These are phyloP conservation scores for Elanus axillaris DNA, from an alignment of 2,113 vertebrate species.

Conservation along the genomic window DNA sequence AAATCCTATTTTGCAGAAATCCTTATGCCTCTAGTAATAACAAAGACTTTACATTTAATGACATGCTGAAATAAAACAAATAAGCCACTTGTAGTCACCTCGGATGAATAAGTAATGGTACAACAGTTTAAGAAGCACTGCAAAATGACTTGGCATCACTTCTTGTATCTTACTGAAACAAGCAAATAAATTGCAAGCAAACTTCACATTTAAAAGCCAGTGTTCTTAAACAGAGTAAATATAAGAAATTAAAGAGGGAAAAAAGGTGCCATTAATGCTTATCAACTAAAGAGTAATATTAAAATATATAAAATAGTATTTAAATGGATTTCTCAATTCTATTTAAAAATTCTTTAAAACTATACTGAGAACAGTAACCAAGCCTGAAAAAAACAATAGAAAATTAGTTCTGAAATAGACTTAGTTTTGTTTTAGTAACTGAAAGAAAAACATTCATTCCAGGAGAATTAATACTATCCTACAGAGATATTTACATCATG, in stretches of 20 bases:
- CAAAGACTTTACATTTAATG: not conserved
- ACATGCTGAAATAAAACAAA: not conserved
- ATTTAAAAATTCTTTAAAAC: not conserved
- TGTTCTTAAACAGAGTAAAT: not conserved
- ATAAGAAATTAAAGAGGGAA: not conserved
- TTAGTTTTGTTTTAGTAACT: not conserved
- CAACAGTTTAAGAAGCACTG: not conserved
- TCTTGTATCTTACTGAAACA: not conserved
- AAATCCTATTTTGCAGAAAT: not conserved
- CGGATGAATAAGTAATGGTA: not conserved
- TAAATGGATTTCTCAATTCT: not conserved
- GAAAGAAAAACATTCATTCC: not conserved
- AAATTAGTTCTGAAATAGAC: not conserved
- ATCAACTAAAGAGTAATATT: not conserved
- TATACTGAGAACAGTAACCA: not conserved
- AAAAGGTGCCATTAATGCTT: not conserved
- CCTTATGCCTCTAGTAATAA: not conserved
- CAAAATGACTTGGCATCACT: not conserved
- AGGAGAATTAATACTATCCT: not conserved
- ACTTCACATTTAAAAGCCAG: not conserved
- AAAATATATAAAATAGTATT: not conserved
- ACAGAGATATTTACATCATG: not conserved
- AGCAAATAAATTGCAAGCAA: not conserved
- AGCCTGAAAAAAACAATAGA: not conserved
- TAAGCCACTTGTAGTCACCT: not conserved